Evolutionary conservation across 2,113 vertebrate genomes (phyloP), one percentile per base, ranked within the genome.

Genomic region (Takifugu flavidus): DNA sequence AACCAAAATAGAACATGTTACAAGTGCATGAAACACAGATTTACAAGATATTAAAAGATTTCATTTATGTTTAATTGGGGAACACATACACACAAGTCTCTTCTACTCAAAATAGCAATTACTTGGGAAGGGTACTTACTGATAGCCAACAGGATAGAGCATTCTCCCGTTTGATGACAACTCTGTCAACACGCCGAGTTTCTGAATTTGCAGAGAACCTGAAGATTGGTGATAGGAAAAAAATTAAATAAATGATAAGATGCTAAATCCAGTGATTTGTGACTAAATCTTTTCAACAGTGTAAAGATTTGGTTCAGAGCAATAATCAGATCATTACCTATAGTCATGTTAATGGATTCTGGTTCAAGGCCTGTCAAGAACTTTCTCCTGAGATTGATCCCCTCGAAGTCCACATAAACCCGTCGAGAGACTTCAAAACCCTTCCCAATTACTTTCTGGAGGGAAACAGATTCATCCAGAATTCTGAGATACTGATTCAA

Each of bases 371-470:
- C 95, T 5, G 92, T 94, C 64, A 95, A 91, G 70, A 96, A 96
- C 76, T 95, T 96, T 73, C 91, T 90, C 61, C 91, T 94, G 42
- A 96, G 93, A 70, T 88, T 95, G 84, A 96, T 94, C 12, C 95
- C 95, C 39, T 96, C 93, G 45, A 96, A 96, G 84, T 96, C 94
- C 25, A 96, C 94, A 5, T 93, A 96, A 25, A 95, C 91, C 20
- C 94, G 80, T n/a, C 95, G 92, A 28, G 92, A 70, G 43, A 96
- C 93, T 78, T 95, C 91, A 80, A 96, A 96, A 4, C 89, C 90
- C 2, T 89, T 90, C 0, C 88, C 90, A 10, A 86, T 80, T 26
- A 95, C 93, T 0, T 90, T 89, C 92, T 95, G 85, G 14, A 58
- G 66, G 54, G 31, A 15, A 12, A 45, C 0, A 3, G 3, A 6